Evolutionary conservation across 2,888 invertebrate genomes (phyloP), one percentile per base, ranked within the genome.

Genomic region (Lysandra bellargus): DNA sequence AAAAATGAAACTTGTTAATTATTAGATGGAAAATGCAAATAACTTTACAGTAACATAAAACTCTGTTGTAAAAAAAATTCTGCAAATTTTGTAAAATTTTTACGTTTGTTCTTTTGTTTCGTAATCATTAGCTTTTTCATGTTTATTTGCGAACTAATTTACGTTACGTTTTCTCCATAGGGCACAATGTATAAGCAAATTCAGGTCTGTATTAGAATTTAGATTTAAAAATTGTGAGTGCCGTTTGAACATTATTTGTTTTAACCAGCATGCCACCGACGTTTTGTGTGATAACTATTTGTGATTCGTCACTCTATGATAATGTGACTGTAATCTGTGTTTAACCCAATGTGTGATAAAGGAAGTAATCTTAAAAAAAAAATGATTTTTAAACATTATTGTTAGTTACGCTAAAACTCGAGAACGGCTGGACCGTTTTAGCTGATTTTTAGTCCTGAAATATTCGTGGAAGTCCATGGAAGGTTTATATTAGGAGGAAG

Each of bases 171-270:
- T 90, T 92, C 87, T 94, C 91, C 90, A 88, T 93, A 95, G 95
- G 94, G 88, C 88, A 92, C 94, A 92, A 92, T 93, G 88, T 95
- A 89, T 95, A 95, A 95, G 87, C 94, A 94, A 91, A 95, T 95
- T 86, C 93, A 95, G 95, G 95, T 95, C 91, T 92, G 95, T 95
- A 95, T 92, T 23, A 23, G 23, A 85, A 85, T 86, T 84, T 85
- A 85, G 79, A 86, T 83, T 85, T 86, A 82, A 80, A 84, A 88
- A 84, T 90, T 90, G 88, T 85, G 88, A 89, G 89, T 92, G 88
- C 90, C 88, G 89, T 92, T 89, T 87, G 87, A 87, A 84, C 87
- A 86, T 84, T 83, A 86, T 84, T 83, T 85, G 85, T 88, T 84
- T 87, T 80, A 30, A 79, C 84, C 83, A 86, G 92, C 91, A 91